Evolutionary conservation across 1,140 invertebrate species (phyloP), one percentile per base, ranked within the genome.

Genomic region (Hycleus cichorii): DNA sequence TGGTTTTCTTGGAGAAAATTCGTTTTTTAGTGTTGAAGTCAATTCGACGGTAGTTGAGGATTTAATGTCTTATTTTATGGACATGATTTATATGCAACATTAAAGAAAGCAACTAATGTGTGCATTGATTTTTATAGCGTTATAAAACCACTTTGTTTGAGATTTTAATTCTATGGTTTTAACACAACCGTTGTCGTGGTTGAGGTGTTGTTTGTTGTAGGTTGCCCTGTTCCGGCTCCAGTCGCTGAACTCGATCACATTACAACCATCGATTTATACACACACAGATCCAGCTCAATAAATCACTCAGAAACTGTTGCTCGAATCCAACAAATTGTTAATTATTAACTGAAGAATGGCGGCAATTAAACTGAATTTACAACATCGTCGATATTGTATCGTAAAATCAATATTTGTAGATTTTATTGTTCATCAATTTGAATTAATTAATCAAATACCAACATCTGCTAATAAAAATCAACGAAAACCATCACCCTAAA

Each of bases 91-190:
- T 53, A 46, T 27, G 39, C 40, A 45, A 53, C 46, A 53, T 53
- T 53, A 53, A 53, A 51, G 49, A 51, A 51, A 45, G 51, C 42
- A 53, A 27, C 51, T 53, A 53, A 53, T 53, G 48, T 49, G 48
- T 49, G 51, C 51, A 53, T 53, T 53, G 51, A 53, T 53, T 53
- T 53, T 53, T 53, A 53, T 53, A 18, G 51, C 45, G 51, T 53
- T 53, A 53, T 53, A 53, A 53, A 53, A 53, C 51, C 51, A 53
- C 51, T 53, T 53, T 53, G 51, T 53, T 53, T 45, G 46, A 32
- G 46, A 45, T 53, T 53, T 39, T 49, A 49, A 49, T 49, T 49
- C 18, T 27, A 49, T 39, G 24, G 32, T 18, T 38, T 48, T 9
- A 48, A 48, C 9, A 6, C 11, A 3, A 2, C 6, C 7, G 11